Evolutionary conservation across 2,888 invertebrate species (phyloP).

Genomic region (Slavum lentiscoides): DNA sequence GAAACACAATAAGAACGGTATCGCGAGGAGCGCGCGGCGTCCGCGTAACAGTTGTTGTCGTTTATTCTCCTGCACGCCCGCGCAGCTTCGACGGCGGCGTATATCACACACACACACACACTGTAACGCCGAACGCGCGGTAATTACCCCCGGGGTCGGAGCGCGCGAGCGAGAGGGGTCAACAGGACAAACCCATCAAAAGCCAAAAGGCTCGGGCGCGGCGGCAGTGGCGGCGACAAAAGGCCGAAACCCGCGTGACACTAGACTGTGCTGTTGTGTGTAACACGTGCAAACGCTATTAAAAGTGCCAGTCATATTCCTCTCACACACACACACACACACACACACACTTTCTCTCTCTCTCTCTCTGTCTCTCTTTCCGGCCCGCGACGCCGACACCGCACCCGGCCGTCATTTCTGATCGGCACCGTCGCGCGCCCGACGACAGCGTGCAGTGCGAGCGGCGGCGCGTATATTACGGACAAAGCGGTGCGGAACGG

Average conservation of each 20-base stretch:
- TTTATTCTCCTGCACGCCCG: background rate
- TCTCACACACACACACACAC: too few species aligned
- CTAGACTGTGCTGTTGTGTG: slow-evolving; percentile 10
- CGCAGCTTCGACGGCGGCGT: background rate
- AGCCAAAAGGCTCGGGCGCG: slow-evolving; percentile 51
- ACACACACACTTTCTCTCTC: too few species aligned
- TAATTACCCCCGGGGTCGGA: slow-evolving; percentile 42
- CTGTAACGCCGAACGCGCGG: slow-evolving; percentile 3
- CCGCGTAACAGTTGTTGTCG: slow-evolving; percentile 51
- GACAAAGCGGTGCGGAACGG: too few species aligned
- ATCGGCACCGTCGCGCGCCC: too few species aligned
- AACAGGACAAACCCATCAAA: slow-evolving; percentile 53
- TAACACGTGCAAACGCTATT: slow-evolving; percentile 52
- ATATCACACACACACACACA: too few species aligned
- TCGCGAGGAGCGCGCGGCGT: slow-evolving; percentile 19
- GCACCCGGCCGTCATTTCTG: too few species aligned
- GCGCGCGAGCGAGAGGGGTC: slow-evolving; percentile 26
- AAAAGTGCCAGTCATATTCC: slow-evolving; percentile 52
- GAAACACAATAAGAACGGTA: slow-evolving; percentile 42
- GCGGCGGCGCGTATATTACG: too few species aligned
- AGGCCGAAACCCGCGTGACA: slow-evolving; percentile 47
- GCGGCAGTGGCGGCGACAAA: slow-evolving; percentile 51
- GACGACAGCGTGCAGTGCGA: too few species aligned
- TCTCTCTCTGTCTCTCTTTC: too few species aligned
- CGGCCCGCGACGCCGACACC: too few species aligned